These are phyloP conservation scores for Pseudobourletiella spinata DNA, from an alignment of 1,140 invertebrate species.

Conservation along the genomic window DNA sequence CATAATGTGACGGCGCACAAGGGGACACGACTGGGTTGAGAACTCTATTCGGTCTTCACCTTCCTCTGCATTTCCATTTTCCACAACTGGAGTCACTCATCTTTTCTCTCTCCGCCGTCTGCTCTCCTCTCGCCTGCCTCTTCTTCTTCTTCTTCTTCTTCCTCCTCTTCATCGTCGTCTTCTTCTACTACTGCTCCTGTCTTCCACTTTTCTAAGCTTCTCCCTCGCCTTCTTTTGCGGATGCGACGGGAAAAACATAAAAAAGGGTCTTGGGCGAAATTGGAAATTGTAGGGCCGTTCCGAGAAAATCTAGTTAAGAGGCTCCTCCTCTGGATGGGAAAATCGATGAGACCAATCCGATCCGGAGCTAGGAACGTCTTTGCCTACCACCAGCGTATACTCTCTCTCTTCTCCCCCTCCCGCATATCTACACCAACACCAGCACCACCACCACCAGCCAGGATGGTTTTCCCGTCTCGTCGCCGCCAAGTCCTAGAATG, in stretches of 20 bases:
- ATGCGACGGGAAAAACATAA: conserved; percentile 37
- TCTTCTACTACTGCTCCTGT: conserved; percentile 18
- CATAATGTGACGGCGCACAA: too few species aligned
- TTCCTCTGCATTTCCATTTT: conserved; percentile 26
- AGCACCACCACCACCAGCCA: too few species aligned
- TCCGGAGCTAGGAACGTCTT: conserved; percentile 33
- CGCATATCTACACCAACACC: not conserved
- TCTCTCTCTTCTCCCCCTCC: not conserved
- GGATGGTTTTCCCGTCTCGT: not conserved
- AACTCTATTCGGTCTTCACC: conserved; percentile 29
- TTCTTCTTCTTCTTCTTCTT: conserved; percentile 6
- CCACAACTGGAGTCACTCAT: conserved; percentile 23
- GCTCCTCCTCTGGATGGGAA: conserved; percentile 33
- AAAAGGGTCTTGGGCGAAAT: conserved; percentile 37
- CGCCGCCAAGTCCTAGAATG: too few species aligned
- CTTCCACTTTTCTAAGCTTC: conserved; percentile 23
- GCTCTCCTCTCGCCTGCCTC: too few species aligned
- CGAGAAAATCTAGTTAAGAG: conserved; percentile 38
- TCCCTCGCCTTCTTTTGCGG: conserved; percentile 26
- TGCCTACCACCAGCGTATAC: conserved; percentile 7
- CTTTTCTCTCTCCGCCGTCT: not conserved
- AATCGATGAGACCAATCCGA: conserved; percentile 38
- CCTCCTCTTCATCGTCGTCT: conserved; percentile 23
- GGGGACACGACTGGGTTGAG: conserved; percentile 22
- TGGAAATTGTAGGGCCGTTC: conserved; percentile 38